These are phyloP conservation scores for Morpho helenor DNA, from an alignment of 2,888 invertebrate species.

Conservation along the genomic window DNA sequence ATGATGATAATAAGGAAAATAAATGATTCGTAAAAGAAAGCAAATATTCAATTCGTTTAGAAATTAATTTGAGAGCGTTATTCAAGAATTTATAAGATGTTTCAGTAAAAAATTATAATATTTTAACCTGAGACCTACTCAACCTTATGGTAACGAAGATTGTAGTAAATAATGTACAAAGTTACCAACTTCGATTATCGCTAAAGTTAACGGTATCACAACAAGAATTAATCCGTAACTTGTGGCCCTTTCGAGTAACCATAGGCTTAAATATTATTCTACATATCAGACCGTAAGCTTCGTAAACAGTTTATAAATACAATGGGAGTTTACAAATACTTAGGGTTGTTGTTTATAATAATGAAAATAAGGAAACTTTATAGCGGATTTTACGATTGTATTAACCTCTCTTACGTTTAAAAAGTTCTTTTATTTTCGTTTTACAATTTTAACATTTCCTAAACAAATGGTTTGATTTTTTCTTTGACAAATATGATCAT, in stretches of 20 bases:
- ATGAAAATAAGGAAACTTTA: slow-evolving; percentile 12
- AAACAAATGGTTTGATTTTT: too few species aligned
- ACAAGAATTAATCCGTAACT: slow-evolving; percentile 21
- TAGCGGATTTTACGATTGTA: slow-evolving; percentile 1
- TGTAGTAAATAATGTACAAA: slow-evolving; percentile 12
- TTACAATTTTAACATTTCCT: too few species aligned
- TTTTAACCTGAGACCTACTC: too few species aligned
- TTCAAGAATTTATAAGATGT: too few species aligned
- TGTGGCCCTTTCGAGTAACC: slow-evolving; percentile 16
- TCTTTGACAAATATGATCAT: too few species aligned
- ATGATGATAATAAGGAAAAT: too few species aligned
- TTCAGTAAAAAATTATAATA: too few species aligned
- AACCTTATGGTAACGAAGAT: slow-evolving; percentile 10
- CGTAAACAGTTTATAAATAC: slow-evolving; percentile 21
- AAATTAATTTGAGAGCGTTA: too few species aligned
- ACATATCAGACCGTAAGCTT: slow-evolving; percentile 18
- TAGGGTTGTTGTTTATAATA: neutral
- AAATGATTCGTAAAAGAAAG: too few species aligned
- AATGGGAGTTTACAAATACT: slow-evolving; percentile 17
- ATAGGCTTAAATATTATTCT: slow-evolving; percentile 20
- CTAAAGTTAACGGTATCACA: slow-evolving; percentile 20
- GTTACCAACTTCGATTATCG: slow-evolving; percentile 14
- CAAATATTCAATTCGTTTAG: too few species aligned
- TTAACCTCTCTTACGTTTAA: neutral
- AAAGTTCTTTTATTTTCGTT: too few species aligned